phyloP scores from a whole-genome alignment of 2,797 vertebrate genomes.

The Pipistrellus pipistrellus region DNA sequence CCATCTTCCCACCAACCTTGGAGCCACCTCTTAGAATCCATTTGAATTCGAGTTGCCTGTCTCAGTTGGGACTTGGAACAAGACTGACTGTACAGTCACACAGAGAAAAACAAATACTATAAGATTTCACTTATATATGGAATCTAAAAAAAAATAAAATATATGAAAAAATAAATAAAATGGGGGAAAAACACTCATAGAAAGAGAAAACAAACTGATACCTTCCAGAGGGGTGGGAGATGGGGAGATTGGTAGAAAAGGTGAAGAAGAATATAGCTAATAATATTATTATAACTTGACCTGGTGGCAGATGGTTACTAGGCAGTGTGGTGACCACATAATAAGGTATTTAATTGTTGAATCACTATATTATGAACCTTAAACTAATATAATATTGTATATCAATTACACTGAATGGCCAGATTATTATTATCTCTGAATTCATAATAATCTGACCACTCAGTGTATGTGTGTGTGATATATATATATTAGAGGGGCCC shows the following conservation, averaged over 20 bases:
- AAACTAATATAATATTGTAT: not conserved
- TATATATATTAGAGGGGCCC: too few relatives aligned
- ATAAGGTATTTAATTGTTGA: not conserved
- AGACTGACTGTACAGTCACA: not conserved
- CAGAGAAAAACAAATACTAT: not conserved
- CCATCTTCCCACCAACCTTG: not conserved
- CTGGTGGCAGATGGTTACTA: not conserved
- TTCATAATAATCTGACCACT: too few relatives aligned
- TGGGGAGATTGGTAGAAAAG: not conserved
- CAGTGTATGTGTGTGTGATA: too few relatives aligned
- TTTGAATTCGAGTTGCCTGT: not conserved
- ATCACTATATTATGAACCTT: not conserved
- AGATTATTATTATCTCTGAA: too few relatives aligned
- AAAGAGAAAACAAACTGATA: not conserved
- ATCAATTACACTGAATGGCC: not conserved
- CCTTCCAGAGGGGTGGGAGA: not conserved
- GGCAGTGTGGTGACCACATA: not conserved
- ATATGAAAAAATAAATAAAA: not conserved
- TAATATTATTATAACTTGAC: not conserved
- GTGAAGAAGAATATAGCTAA: not conserved
- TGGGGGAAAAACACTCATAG: not conserved
- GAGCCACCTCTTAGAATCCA: constrained; percentile 46
- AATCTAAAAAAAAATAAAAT: not conserved
- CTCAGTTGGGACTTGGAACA: not conserved
- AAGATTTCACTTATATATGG: not conserved